phyloP scores from a whole-genome alignment of 2,113 vertebrate genomes.

The Archocentrus centrarchus region DNA sequence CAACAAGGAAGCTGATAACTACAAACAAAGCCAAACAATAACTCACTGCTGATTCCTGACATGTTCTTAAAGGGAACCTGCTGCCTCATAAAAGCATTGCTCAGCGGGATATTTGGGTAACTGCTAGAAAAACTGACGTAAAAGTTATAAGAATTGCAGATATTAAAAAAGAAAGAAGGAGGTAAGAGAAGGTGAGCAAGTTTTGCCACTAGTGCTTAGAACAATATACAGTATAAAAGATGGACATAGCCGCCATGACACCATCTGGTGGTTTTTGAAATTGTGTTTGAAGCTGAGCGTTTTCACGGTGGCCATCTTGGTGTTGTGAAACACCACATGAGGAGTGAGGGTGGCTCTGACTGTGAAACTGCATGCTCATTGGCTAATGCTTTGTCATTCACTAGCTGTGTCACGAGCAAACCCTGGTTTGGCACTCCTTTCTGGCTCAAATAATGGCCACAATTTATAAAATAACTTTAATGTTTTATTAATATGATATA shows the following conservation, averaged over 20 bases:
- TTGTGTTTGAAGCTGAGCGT: neutral
- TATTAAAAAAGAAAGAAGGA: neutral
- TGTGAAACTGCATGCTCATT: neutral
- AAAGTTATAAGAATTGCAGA: neutral
- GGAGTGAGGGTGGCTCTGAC: neutral
- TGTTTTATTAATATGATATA: neutral
- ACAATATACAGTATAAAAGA: neutral
- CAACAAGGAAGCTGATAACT: slow-evolving; percentile 49
- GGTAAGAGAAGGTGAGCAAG: neutral
- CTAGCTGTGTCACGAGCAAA: neutral
- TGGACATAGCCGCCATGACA: neutral
- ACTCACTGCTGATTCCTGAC: slow-evolving; percentile 41
- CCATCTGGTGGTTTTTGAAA: neutral
- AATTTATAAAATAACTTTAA: neutral
- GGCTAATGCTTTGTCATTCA: neutral
- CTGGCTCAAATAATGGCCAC: neutral
- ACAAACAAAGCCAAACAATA: slow-evolving; percentile 15
- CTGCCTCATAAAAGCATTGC: slow-evolving; percentile 45
- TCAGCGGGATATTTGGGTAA: slow-evolving; percentile 15
- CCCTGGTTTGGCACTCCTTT: neutral
- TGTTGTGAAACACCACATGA: neutral
- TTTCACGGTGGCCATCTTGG: neutral
- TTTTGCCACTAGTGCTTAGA: neutral
- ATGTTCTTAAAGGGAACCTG: slow-evolving; percentile 4
- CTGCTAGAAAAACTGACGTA: slow-evolving; percentile 35